Evolutionary conservation across 1,140 invertebrate species (phyloP).

Genomic region (Philaenus spumarius): DNA sequence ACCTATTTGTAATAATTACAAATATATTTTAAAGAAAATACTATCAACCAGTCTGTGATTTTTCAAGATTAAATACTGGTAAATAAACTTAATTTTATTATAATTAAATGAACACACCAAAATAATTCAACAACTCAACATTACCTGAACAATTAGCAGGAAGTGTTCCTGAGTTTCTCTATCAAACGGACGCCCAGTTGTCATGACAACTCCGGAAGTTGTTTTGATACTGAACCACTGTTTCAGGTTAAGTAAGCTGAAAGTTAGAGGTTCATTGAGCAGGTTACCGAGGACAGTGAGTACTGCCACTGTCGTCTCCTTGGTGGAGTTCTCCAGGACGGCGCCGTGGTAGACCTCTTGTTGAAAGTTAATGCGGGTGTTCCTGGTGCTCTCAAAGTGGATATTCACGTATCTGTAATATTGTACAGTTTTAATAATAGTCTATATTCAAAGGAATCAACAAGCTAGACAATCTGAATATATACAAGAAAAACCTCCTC

Average conservation of each 20-base stretch:
- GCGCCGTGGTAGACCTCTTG: constrained; percentile 70
- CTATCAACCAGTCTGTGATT: too few species aligned
- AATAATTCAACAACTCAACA: too few species aligned
- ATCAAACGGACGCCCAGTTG: constrained; percentile 77
- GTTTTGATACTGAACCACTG: constrained; percentile 82
- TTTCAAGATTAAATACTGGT: too few species aligned
- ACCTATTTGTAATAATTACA: too few species aligned
- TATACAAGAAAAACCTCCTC: too few species aligned
- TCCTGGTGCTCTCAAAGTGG: constrained; percentile 63
- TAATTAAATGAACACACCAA: too few species aligned
- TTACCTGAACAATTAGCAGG: constrained; percentile 72
- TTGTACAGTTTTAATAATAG: too few species aligned
- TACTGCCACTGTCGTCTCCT: constrained; percentile 67
- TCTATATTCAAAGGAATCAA: too few species aligned
- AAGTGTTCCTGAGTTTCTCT: constrained; percentile 75
- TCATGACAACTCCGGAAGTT: constrained; percentile 82
- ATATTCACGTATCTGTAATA: constrained; percentile 36
- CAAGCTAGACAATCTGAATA: too few species aligned
- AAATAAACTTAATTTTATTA: too few species aligned
- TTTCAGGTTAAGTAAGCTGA: constrained; percentile 81
- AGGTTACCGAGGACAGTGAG: constrained; percentile 79
- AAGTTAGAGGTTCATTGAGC: constrained; percentile 82
- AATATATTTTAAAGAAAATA: too few species aligned
- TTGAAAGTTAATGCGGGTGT: constrained; percentile 73
- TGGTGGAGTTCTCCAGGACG: constrained; percentile 79